Base-by-base conservation (phyloP, 1,140 invertebrate species). In the Cardiocondyla obscurior region DNA sequence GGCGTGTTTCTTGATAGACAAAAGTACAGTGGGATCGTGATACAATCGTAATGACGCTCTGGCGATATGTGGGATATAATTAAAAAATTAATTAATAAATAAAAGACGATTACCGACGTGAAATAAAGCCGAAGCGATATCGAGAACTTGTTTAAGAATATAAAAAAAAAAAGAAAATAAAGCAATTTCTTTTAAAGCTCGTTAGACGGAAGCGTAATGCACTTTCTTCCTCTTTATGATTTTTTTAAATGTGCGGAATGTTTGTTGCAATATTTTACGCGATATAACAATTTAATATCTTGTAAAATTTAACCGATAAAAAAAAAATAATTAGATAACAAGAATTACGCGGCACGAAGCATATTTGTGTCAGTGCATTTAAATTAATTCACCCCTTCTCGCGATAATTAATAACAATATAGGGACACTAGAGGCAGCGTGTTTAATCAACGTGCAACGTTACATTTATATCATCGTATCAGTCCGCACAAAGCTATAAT, bases 161-260 rank as follows among this genome's bases (percentile, higher is more conserved):
- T 67, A 65, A 55, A 53, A 7, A 67, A 42, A 69, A 69, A 28
- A 8, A 64, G 19, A 62, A 77, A 69, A 49, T 79, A 0, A 25
- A 79, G 74, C 62, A 69, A 79, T 79, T 79, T 79, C 12, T 67
- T 79, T 33, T 33, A 60, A 79, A 79, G 74, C 74, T 79, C 55
- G 28, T 79, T 79, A 79, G 53, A 46, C 60, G 16, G 39, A 77
- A 77, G 74, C 46, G 46, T 46, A 25, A 79, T 49, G 2, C 30
- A 53, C 55, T 25, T 6, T 49, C 6, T 2, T 30, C n/a, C 16
- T 19, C 64, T n/a, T 65, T 22, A 25, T 22, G 2, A 53, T 36
- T 36, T 28, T n/a, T 2, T 22, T 28, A 62, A 30, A 51, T n/a
- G 33, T 49, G 58, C 10, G 22, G 30, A 28, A 65, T 30, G 14